Conservation (phyloP, 2,797 vertebrate species). For the Esox masquinongy region DNA sequence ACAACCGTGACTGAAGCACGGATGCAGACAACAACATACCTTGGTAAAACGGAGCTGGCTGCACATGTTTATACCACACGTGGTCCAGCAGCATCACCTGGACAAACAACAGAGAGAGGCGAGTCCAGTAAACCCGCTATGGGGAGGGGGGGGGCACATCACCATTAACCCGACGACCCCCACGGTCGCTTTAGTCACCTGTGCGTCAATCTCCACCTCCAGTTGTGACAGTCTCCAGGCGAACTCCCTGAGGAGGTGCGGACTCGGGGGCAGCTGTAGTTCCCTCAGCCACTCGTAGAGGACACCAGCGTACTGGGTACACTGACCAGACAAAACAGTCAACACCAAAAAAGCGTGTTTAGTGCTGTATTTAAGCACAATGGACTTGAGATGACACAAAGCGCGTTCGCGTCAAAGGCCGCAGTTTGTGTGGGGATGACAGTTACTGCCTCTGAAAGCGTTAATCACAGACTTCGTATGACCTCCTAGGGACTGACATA, state of each 20-base stretch:
- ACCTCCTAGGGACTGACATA: too few species aligned
- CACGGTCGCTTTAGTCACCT: conserved; percentile 48
- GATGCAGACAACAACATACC: conserved; percentile 41
- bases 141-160: too few species aligned
- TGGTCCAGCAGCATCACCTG: conserved; percentile 47
- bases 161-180: not conserved
- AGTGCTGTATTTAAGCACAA: too few species aligned
- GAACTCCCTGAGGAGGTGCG: conserved; percentile 4
- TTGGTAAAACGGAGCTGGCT: conserved; percentile 43
- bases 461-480: too few species aligned
- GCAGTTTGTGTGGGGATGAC: too few species aligned
- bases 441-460: too few species aligned
- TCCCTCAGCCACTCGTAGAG: conserved; percentile 7
- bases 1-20: not conserved
- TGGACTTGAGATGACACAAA: too few species aligned
- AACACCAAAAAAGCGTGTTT: not conserved
- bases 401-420: too few species aligned
- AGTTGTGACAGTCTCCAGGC: not conserved
- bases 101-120: conserved; percentile 20
- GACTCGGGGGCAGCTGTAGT: not conserved
- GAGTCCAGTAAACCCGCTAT: not conserved
- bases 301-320: not conserved
- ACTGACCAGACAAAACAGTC: conserved; percentile 41
- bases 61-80: conserved; percentile 34
- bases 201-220: conserved; percentile 45